phyloP scores from a whole-genome alignment of 1,140 invertebrate genomes.

The Halesus radiatus region DNA sequence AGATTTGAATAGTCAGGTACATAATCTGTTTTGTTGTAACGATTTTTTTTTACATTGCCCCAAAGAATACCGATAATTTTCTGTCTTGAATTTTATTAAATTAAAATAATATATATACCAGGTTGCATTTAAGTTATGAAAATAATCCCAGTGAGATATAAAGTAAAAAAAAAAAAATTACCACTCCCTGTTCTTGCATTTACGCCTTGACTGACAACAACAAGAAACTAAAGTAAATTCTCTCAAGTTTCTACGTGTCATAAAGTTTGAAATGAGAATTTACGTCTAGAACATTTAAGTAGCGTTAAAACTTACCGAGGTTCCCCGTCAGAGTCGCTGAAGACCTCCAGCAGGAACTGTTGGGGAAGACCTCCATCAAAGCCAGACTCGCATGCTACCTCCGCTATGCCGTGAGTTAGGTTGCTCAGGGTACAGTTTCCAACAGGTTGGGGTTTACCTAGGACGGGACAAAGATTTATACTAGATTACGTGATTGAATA shows the following conservation, averaged over 20 bases:
- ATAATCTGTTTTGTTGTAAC: no score
- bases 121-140: background rate
- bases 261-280: background rate
- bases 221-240: background rate
- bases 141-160: no score
- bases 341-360: constrained; percentile 87
- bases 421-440: constrained; percentile 66
- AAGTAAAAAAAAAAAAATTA: no score
- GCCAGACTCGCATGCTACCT: constrained; percentile 83
- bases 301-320: constrained; percentile 64
- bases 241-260: background rate
- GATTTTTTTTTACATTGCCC: no score
- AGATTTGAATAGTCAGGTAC: no score
- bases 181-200: background rate
- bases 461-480: background rate
- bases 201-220: background rate
- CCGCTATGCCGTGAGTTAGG: constrained; percentile 62
- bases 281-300: background rate
- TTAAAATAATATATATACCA: background rate
- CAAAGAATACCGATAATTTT: no score
- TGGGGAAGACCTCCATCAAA: constrained; percentile 88
- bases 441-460: constrained; percentile 63
- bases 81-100: no score
- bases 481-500: no score
- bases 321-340: constrained; percentile 71